phyloP scores from a whole-genome alignment of 2,113 vertebrate genomes.

The Crotophaga sulcirostris region DNA sequence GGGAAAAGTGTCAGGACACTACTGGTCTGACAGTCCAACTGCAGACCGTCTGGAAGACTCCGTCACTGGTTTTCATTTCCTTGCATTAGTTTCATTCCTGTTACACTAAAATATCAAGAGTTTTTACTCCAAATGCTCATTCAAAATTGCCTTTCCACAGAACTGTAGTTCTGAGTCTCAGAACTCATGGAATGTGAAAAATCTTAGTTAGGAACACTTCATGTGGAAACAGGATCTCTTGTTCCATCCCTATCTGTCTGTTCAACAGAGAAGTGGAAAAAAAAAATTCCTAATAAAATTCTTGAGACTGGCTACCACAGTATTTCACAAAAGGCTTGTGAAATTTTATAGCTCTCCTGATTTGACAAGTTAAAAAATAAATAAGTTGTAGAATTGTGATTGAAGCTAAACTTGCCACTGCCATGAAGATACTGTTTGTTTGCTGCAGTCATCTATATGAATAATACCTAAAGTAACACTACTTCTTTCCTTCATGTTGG shows the following conservation, averaged over 20 bases:
- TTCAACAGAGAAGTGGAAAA: not conserved
- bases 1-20: not conserved
- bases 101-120: not conserved
- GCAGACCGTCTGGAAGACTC: rapidly evolving
- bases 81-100: not conserved
- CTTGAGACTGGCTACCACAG: rapidly evolving
- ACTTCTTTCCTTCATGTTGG: not conserved
- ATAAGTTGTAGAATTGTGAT: not conserved
- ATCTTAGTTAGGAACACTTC: not conserved
- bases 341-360: not conserved
- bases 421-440: not conserved
- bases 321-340: not conserved
- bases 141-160: not conserved
- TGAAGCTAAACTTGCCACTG: not conserved
- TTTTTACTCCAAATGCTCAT: not conserved
- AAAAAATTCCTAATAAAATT: not conserved
- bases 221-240: not conserved
- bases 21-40: not conserved
- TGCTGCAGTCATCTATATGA: not conserved
- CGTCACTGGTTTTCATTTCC: not conserved
- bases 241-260: not conserved
- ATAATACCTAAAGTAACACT: not conserved
- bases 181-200: not conserved
- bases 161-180: not conserved
- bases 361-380: not conserved